phyloP scores from a whole-genome alignment of 30 jellyfish, hydroid and myxozoan species.

The Turritopsis dohrnii region DNA sequence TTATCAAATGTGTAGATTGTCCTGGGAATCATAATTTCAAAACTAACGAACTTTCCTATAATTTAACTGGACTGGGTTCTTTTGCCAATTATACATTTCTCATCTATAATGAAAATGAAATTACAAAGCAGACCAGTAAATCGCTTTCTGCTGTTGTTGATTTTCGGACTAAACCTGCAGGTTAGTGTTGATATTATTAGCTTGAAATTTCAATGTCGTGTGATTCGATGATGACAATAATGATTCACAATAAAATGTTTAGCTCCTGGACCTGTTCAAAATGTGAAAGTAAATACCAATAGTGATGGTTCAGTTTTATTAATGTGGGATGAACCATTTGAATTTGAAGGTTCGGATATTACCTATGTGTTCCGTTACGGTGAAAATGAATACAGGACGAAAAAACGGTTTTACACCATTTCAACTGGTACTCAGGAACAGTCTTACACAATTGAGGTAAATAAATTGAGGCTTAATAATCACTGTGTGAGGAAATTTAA shows the following conservation, averaged over 20 bases:
- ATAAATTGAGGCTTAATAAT: neutral
- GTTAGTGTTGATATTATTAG: neutral
- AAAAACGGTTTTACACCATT: neutral
- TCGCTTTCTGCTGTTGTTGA: neutral
- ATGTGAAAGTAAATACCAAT: conserved; percentile 24
- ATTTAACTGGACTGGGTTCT: neutral
- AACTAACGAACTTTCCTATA: neutral
- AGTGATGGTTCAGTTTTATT: conserved; percentile 43
- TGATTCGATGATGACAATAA: neutral
- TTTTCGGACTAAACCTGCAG: neutral
- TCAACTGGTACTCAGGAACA: neutral
- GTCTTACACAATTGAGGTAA: conserved; percentile 28
- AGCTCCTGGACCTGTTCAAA: conserved; percentile 51
- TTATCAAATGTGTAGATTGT: neutral
- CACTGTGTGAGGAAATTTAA: neutral
- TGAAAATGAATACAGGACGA: neutral
- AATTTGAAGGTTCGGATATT: conserved; percentile 31
- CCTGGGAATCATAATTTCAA: neutral
- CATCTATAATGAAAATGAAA: neutral
- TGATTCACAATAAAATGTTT: neutral
- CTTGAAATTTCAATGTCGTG: neutral
- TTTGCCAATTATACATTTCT: neutral
- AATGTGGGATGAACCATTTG: conserved; percentile 44
- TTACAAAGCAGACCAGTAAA: neutral
- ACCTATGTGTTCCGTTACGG: conserved; percentile 19